Base-by-base conservation (phyloP, 2,888 invertebrate species). In the Omphaloscelis lunosa region DNA sequence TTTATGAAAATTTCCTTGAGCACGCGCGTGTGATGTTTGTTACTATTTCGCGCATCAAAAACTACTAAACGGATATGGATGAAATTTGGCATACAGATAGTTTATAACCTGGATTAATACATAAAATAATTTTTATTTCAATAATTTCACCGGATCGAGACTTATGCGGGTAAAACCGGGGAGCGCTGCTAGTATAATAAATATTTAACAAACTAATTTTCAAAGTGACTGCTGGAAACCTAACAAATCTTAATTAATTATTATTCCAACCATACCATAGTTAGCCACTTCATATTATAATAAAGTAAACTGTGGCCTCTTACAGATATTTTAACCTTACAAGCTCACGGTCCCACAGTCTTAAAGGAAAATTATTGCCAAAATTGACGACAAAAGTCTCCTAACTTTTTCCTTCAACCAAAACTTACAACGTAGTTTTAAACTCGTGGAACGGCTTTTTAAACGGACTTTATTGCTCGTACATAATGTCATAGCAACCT, bases 401-500 rank as follows among this genome's bases (percentile, higher is more conserved):
- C 48, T 34, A 51, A n/a, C 23, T 53, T 59, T 53, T 68, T 59
- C 4, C 1, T 12, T 8, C 2, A 51, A 68, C n/a, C 1, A 58
- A 51, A 23, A 29, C 17, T 61, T 15, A 48, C n/a, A 51, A 27
- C 34, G 61, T 15, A 34, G 8, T 48, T 66, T 67, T n/a, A 53
- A 66, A 66, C 51, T 73, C 6, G 41, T 58, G 11, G n/a, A 68
- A 80, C 68, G 17, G n/a, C 56, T 73, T 84, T 79, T 61, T 27
- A 59, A 84, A 72, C 53, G 45, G n/a, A 79, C 17, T 62, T 77
- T 34, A 71, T 63, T 80, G 23, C 45, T 75, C 29, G n/a, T 67
- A 73, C 69, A 45, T 80, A 80, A 76, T 83, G 77, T 83, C 82
- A 85, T 72, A 70, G 77, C 69, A 83, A 85, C 85, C 77, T 72